phyloP scores from a whole-genome alignment of 2,888 invertebrate species.

The Malachius bipustulatus region DNA sequence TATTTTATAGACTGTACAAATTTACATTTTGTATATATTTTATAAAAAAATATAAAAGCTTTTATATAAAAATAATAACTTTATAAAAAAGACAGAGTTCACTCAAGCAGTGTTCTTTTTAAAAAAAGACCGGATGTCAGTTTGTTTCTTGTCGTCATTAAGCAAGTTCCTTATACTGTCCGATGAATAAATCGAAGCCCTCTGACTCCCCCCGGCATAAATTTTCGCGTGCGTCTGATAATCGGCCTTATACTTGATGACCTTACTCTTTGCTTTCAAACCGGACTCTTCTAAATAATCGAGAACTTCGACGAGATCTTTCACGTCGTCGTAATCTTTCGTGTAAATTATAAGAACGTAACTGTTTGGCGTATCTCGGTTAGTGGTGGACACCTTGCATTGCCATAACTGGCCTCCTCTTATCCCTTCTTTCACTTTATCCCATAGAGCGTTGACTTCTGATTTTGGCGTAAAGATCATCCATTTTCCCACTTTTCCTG shows the following conservation, averaged over 20 bases:
- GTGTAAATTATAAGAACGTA: constrained; percentile 10
- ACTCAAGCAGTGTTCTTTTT: too few species aligned
- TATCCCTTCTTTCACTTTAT: constrained; percentile 7
- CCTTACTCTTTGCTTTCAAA: constrained; percentile 6
- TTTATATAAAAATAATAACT: too few species aligned
- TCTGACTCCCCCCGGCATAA: constrained; percentile 7
- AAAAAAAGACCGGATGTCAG: too few species aligned
- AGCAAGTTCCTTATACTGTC: constrained; percentile 7
- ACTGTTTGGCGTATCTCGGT: neutral
- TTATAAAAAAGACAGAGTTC: too few species aligned
- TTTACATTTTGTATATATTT: too few species aligned
- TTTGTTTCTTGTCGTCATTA: too few species aligned
- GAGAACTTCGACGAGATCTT: constrained; percentile 8
- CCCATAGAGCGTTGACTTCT: constrained; percentile 5
- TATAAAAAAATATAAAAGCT: too few species aligned
- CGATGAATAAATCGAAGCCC: constrained; percentile 9
- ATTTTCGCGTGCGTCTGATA: constrained; percentile 6
- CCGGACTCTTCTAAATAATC: constrained; percentile 8
- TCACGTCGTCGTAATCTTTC: constrained; percentile 7
- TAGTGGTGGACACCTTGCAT: constrained; percentile 5
- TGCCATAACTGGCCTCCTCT: constrained; percentile 6
- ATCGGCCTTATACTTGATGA: constrained; percentile 9
- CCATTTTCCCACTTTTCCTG: constrained; percentile 8
- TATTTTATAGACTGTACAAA: too few species aligned
- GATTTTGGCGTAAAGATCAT: constrained; percentile 7